A percentile compares a stretch with the other conserved stretches of the same genome.
Conservation (phyloP, 2,113 vertebrate genomes). For the Zeus faber region DNA sequence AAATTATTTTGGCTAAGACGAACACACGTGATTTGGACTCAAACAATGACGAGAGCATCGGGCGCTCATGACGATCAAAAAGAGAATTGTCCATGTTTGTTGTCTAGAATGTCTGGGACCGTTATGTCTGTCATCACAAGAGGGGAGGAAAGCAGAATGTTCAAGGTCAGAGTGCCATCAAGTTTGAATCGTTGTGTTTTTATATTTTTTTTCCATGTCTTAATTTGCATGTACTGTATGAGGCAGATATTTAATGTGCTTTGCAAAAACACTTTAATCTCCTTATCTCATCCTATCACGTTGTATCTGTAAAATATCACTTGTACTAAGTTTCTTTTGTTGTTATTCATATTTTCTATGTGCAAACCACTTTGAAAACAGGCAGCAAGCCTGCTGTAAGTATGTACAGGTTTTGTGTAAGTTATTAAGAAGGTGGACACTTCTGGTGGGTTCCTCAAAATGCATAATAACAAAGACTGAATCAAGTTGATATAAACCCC, state of each 20-base stretch:
- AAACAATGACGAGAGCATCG: no score
- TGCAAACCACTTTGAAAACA: conserved; percentile 50
- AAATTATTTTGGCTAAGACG: conserved; percentile 34
- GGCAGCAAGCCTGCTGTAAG: conserved; percentile 74
- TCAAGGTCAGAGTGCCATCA: conserved; percentile 26
- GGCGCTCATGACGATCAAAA: no score
- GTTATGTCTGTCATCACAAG: neutral
- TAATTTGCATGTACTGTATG: conserved; percentile 25
- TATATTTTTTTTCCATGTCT: neutral
- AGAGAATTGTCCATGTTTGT: no score
- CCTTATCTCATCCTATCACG: no score
- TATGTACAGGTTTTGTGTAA: conserved; percentile 86
- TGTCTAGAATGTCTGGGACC: conserved; percentile 18
- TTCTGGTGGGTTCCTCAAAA: conserved; percentile 5
- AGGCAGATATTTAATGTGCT: conserved; percentile 26
- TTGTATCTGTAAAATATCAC: conserved; percentile 44
- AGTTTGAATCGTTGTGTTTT: conserved; percentile 24
- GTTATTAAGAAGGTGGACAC: conserved; percentile 69
- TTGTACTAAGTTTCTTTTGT: no score
- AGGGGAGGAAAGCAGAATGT: no score
- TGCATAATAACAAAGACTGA: conserved; percentile 46
- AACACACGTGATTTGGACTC: conserved; percentile 49
- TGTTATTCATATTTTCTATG: conserved; percentile 42
- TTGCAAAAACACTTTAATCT: conserved; percentile 17
- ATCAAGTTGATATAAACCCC: conserved; percentile 53